These are phyloP conservation scores for Ectropis grisescens DNA, from an alignment of 1,140 invertebrate genomes.

Conservation along the genomic window DNA sequence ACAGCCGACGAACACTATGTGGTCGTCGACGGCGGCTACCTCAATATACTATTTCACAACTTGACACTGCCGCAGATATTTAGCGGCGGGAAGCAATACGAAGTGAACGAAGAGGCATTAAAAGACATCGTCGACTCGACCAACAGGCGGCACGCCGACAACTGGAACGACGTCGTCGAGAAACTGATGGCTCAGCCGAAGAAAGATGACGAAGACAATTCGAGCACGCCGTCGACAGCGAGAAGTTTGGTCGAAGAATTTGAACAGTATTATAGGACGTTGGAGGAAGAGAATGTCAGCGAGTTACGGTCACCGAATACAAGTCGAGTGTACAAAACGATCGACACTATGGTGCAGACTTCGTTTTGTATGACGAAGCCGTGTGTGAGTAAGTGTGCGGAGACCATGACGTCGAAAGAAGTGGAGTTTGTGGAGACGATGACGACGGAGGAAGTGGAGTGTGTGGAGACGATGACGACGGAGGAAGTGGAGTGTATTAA, in stretches of 20 bases:
- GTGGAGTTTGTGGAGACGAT: background rate
- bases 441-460: background rate
- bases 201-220: conserved; percentile 29
- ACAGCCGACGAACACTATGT: conserved; percentile 44
- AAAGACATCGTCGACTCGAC: conserved; percentile 42
- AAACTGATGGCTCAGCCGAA: conserved; percentile 44
- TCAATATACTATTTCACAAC: conserved; percentile 56
- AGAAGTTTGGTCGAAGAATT: conserved; percentile 53
- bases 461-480: background rate
- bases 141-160: conserved; percentile 23
- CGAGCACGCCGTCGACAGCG: conserved; percentile 42
- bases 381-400: background rate
- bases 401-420: background rate
- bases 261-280: conserved; percentile 46
- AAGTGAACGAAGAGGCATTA: conserved; percentile 55
- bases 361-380: background rate
- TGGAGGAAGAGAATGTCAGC: conserved; percentile 26
- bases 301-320: conserved; percentile 6
- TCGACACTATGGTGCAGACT: conserved; percentile 12
- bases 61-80: conserved; percentile 48
- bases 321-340: conserved; percentile 8
- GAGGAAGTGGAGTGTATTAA: too few relatives aligned
- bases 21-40: conserved; percentile 51
- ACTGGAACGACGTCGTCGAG: conserved; percentile 25
- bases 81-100: conserved; percentile 48